Evolutionary conservation across 2,113 vertebrate species (phyloP), one percentile per base, ranked within the genome.

Genomic region (Cyrtonyx montezumae): DNA sequence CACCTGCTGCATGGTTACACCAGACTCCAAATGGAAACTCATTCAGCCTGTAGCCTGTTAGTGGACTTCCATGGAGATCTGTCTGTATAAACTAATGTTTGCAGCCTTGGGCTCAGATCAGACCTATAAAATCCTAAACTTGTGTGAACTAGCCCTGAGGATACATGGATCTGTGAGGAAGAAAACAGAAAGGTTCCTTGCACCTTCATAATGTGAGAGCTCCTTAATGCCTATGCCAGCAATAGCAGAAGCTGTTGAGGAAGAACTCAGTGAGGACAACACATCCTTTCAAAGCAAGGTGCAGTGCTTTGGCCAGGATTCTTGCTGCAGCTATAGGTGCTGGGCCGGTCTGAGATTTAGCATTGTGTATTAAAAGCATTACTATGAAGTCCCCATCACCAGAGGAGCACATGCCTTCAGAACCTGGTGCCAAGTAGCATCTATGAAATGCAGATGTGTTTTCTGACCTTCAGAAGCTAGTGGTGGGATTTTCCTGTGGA

Each of bases 41-140:
- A 25, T 94, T 81, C 59, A 87, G 45, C 21, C 43, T 68, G 40
- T 71, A 75, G 70, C 21, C 16, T 53, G 4, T 66, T 76, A 62
- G 58, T 90, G 55, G 69, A 73, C 88, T 90, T 91, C 34, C 62
- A n/a, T 62, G 70, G 88, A 88, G 80, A 88, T 66, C 74, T 96
- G 88, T 76, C 88, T 84, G 58, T 36, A 62, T 73, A 36, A 63
- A 36, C n/a, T 15, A 91, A 82, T 87, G 14, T 91, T 95, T 95
- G 74, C 67, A 76, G 67, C 43, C 62, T 79, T 92, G 88, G 77
- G 74, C 75, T 92, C 48, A 49, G 69, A 95, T 81, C 80, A 92
- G 74, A 88, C 77, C 70, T 74, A 63, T 81, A 88, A 91, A 93
- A 92, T 58, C 45, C n/a, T 8, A 49, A 30, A 40, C 14, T 84